These are phyloP conservation scores for Dione juno DNA, from an alignment of 2,888 invertebrate genomes.

Conservation along the genomic window DNA sequence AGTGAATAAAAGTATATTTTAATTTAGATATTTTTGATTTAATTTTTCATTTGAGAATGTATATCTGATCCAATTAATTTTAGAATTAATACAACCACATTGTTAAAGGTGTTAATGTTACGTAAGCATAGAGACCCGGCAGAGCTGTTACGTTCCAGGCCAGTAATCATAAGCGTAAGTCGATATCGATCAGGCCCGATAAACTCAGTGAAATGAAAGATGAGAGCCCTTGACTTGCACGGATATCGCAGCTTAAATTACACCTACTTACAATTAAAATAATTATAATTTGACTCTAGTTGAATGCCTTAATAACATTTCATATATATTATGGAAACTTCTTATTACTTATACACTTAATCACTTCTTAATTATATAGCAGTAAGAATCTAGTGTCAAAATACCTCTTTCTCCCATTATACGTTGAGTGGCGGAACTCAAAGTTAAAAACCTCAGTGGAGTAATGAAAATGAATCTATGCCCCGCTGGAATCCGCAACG, in stretches of 20 bases:
- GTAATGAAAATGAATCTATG: too few relatives aligned
- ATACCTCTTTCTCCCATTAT: too few relatives aligned
- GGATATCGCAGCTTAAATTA: conserved; percentile 17
- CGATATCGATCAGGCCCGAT: conserved; percentile 31
- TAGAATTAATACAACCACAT: background rate
- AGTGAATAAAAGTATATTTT: background rate
- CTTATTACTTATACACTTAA: too few relatives aligned
- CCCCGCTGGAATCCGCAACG: too few relatives aligned
- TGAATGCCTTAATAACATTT: background rate
- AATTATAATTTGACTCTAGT: background rate
- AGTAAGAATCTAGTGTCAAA: too few relatives aligned
- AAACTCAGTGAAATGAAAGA: conserved; percentile 34
- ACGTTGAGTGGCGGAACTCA: too few relatives aligned
- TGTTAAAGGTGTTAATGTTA: conserved; percentile 25
- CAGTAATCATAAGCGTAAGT: conserved; percentile 27
- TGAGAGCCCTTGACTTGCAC: conserved; percentile 30
- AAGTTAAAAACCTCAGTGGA: too few relatives aligned
- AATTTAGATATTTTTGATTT: background rate
- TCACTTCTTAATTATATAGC: too few relatives aligned
- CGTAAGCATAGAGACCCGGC: conserved; percentile 30
- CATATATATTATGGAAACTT: too few relatives aligned
- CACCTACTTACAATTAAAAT: background rate
- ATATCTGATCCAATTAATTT: background rate
- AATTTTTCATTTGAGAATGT: background rate
- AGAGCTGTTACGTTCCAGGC: conserved; percentile 32